Evolutionary conservation across 1,140 invertebrate species (phyloP), one percentile per base, ranked within the genome.

Genomic region (Orius insidiosus): DNA sequence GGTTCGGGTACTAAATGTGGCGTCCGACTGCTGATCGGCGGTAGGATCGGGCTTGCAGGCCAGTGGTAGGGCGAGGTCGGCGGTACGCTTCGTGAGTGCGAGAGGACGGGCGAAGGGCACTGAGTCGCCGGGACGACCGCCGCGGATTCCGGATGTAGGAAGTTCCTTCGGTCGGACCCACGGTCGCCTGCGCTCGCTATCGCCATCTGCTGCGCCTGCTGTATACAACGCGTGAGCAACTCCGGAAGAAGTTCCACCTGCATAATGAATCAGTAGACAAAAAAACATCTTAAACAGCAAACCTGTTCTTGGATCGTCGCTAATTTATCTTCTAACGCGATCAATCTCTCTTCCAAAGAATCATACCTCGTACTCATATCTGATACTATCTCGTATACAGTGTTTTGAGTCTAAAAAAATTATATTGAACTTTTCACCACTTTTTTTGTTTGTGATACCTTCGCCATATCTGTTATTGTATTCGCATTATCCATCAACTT

Each of bases 401-500:
- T 89, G 59, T 88, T 92, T 71, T 96, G 92, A 42, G 89, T 94
- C 92, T 97, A 71, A 43, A 75, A 78, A 54, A 67, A 53, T 36
- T 36, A 36, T 36, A 15, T 36, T 3, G 3, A 36, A 36, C 3
- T 36, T n/a, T 36, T 3, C 35, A n/a, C n/a, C n/a, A n/a, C n/a
- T n/a, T n/a, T n/a, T n/a, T n/a, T n/a, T n/a, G 16, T 18, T 40
- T 11, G 16, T 16, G 11, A 72, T 80, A 97, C 95, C 80, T 98
- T 99, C 57, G 94, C 93, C 87, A 98, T 97, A 64, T 98, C 95
- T 43, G 94, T 96, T 62, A 98, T 87, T 42, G 94, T 97, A 60
- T 95, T 98, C 54, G 93, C 88, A 64, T 97, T 98, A 65, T 99
- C 95, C 80, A 94, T 93, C 56, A 99, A 68, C 69, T 98, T 99